A percentile compares a stretch with the other conserved stretches of the same genome.
Conservation (phyloP, 2,888 invertebrate species). For the Andrena minutula region DNA sequence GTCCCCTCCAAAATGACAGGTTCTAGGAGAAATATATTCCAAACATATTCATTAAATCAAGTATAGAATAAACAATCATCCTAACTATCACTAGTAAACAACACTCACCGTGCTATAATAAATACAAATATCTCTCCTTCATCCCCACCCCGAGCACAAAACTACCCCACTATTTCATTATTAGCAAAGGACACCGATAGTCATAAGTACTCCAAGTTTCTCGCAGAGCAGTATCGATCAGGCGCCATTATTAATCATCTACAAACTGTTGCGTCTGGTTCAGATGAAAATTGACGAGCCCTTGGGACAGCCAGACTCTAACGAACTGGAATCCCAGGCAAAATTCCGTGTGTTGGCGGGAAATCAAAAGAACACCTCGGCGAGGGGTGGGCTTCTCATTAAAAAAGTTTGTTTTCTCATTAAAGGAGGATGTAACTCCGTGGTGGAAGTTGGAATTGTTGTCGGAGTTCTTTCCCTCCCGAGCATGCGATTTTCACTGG, state of each 20-base stretch:
- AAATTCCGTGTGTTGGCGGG: slow-evolving; percentile 31
- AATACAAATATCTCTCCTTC: no score
- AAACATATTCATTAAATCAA: no score
- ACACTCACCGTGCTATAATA: no score
- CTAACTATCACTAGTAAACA: no score
- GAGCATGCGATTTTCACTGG: slow-evolving; percentile 44
- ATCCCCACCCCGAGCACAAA: no score
- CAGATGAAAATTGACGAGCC: background rate
- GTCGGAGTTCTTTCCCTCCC: background rate
- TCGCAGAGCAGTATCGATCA: background rate
- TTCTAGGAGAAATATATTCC: no score
- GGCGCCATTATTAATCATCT: background rate
- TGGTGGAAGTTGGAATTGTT: slow-evolving; percentile 58
- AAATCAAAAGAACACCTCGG: slow-evolving; percentile 35
- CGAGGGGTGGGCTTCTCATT: slow-evolving; percentile 48
- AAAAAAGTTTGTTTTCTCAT: slow-evolving; percentile 63
- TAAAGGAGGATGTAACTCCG: slow-evolving; percentile 54
- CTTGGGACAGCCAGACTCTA: background rate
- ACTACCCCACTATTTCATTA: no score
- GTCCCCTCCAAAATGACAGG: no score
- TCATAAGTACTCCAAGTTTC: no score
- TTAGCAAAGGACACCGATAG: no score
- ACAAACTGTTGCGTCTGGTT: background rate
- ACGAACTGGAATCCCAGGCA: slow-evolving; percentile 33
- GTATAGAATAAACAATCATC: no score